These are phyloP conservation scores for Mus spretus DNA, from an alignment of 2,797 vertebrate species.

Conservation along the genomic window DNA sequence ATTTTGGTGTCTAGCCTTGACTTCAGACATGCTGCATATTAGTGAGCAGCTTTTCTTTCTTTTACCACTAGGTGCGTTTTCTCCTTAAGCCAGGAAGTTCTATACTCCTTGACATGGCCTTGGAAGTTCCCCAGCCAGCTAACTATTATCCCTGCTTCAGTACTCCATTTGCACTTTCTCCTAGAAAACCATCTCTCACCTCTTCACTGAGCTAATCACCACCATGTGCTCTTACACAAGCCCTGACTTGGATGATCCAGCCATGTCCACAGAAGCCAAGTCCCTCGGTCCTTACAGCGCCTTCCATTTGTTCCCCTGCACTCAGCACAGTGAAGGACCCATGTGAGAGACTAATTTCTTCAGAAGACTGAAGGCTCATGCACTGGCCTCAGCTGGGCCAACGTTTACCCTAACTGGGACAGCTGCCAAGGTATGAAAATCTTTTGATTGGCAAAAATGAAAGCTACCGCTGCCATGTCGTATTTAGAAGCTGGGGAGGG, in stretches of 20 bases:
- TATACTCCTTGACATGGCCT: neutral
- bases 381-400: neutral
- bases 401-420: neutral
- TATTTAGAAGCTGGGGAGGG: neutral
- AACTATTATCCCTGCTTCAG: neutral
- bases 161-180: neutral
- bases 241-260: neutral
- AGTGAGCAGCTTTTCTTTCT: neutral
- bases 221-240: fast-evolving
- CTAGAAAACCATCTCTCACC: neutral
- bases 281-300: neutral
- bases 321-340: neutral
- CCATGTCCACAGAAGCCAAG: neutral
- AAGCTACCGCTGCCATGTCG: neutral
- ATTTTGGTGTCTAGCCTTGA: neutral
- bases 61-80: neutral
- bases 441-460: neutral
- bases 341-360: neutral
- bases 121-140: neutral
- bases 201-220: neutral
- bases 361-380: neutral
- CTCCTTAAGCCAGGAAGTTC: neutral
- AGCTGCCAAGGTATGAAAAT: neutral
- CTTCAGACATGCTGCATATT: neutral
- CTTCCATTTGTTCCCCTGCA: neutral